Conservation (phyloP, 2,113 vertebrate genomes). For the Axis porcinus region DNA sequence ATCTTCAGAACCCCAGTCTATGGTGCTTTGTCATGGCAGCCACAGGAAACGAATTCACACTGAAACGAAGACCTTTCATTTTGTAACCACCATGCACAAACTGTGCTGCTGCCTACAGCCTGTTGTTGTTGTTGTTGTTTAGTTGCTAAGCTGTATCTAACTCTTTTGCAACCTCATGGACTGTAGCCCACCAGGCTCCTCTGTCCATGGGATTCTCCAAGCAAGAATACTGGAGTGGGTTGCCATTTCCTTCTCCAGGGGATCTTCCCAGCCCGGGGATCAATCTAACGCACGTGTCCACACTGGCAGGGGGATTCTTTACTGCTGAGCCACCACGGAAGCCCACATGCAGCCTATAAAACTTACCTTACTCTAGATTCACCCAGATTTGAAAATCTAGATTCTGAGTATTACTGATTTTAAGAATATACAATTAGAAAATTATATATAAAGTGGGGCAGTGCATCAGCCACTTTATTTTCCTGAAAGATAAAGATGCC, state of each 20-base stretch:
- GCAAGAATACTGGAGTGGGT: neutral
- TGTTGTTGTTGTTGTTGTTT: neutral
- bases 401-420: neutral
- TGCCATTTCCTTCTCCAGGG: neutral
- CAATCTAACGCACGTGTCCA: neutral
- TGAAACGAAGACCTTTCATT: neutral
- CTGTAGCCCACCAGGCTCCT: neutral
- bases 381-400: neutral
- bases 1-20: neutral
- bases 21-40: neutral
- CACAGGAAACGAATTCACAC: neutral
- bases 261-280: neutral
- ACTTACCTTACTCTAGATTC: neutral
- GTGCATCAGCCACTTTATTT: neutral
- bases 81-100: neutral
- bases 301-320: neutral
- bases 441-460: neutral
- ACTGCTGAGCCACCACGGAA: neutral
- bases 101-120: neutral
- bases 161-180: neutral
- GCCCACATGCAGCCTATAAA: neutral
- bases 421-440: constrained; percentile 1
- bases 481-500: neutral
- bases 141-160: neutral
- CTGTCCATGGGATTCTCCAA: neutral